phyloP scores from a whole-genome alignment of 2,888 invertebrate genomes.

The Scaptomyza parva region DNA sequence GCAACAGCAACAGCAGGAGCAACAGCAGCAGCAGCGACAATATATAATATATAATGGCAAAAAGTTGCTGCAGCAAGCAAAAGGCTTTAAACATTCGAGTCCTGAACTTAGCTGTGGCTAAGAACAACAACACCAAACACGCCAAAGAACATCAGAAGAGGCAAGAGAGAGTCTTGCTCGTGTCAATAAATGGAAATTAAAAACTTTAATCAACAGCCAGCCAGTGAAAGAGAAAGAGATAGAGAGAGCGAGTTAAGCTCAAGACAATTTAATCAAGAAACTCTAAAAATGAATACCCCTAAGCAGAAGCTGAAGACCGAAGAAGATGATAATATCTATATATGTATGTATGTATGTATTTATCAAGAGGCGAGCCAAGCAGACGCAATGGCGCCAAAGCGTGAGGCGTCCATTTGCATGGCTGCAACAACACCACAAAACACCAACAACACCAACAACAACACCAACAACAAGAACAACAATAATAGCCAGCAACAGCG shows the following conservation, averaged over 20 bases:
- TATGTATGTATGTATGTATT: background rate
- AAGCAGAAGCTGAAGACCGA: slow-evolving; percentile 13
- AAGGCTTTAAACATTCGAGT: slow-evolving; percentile 10
- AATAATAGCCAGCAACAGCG: slow-evolving; percentile 32
- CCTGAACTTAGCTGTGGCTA: slow-evolving; percentile 14
- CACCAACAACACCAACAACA: slow-evolving; percentile 24
- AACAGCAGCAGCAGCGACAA: slow-evolving; percentile 23
- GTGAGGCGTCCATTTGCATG: slow-evolving; percentile 66
- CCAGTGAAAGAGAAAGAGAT: background rate
- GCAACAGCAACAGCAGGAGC: slow-evolving; percentile 3
- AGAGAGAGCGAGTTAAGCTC: slow-evolving; percentile 11
- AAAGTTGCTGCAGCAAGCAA: slow-evolving; percentile 31
- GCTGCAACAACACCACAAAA: slow-evolving; percentile 36
- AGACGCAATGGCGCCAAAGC: slow-evolving; percentile 48
- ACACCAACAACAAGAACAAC: slow-evolving; percentile 24
- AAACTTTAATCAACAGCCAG: slow-evolving; percentile 70
- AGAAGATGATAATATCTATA: slow-evolving; percentile 20
- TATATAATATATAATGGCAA: slow-evolving; percentile 43
- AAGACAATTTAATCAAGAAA: slow-evolving; percentile 75
- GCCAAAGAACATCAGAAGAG: background rate
- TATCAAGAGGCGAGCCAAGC: slow-evolving; percentile 24
- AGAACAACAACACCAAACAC: too few relatives aligned
- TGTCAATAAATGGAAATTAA: slow-evolving; percentile 77
- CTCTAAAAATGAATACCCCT: slow-evolving; percentile 71
- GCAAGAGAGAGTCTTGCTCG: slow-evolving; percentile 26